phyloP scores from a whole-genome alignment of 1,140 invertebrate species.

The Diorhabda elongata region DNA sequence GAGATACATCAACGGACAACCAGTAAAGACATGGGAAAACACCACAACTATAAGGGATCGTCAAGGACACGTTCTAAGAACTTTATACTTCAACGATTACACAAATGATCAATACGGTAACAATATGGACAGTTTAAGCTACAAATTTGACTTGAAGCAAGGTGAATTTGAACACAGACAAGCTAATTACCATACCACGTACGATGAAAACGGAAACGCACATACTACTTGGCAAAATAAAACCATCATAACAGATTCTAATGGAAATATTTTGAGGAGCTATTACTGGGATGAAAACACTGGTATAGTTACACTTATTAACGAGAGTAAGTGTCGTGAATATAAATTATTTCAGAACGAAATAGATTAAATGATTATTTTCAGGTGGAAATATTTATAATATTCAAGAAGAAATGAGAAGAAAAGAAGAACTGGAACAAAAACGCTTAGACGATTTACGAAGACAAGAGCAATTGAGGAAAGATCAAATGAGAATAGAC shows the following conservation, averaged over 20 bases:
- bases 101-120: slow-evolving; percentile 4
- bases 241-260: slow-evolving; percentile 27
- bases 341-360: background rate
- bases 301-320: background rate
- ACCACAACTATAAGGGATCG: slow-evolving; percentile 31
- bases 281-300: slow-evolving; percentile 22
- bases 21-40: slow-evolving; percentile 26
- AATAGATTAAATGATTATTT: background rate
- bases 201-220: slow-evolving; percentile 19
- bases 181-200: slow-evolving; percentile 9
- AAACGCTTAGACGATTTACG: background rate
- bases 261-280: slow-evolving; percentile 29
- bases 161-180: slow-evolving; percentile 6
- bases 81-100: slow-evolving; percentile 24
- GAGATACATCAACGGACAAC: slow-evolving; percentile 21
- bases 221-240: slow-evolving; percentile 27
- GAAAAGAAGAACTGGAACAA: background rate
- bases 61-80: slow-evolving; percentile 28
- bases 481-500: background rate
- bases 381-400: background rate
- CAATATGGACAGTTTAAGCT: background rate
- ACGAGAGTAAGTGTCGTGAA: background rate
- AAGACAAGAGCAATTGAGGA: background rate
- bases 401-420: slow-evolving; percentile 10
- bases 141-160: background rate